phyloP scores from a whole-genome alignment of 2,888 invertebrate species.

The Diarsia rubi region DNA sequence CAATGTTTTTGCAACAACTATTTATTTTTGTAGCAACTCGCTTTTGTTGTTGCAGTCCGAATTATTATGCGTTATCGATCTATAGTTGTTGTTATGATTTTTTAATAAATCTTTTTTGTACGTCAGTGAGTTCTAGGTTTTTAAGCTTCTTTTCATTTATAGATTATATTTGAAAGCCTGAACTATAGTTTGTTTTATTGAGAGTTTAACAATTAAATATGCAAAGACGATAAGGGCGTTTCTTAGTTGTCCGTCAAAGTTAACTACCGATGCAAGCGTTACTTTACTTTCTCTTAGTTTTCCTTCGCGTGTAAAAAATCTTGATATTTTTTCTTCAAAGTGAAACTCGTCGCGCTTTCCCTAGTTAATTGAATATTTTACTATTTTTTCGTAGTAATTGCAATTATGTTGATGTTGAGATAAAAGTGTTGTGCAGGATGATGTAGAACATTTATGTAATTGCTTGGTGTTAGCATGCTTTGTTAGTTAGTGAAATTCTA shows the following conservation, averaged over 20 bases:
- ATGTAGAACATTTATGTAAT: constrained; percentile 75
- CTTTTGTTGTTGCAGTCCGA: constrained; percentile 78
- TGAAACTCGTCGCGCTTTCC: constrained; percentile 87
- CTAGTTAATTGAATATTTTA: constrained; percentile 87
- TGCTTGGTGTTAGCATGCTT: constrained; percentile 82
- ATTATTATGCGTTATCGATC: constrained; percentile 50
- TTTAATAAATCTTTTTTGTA: constrained; percentile 17
- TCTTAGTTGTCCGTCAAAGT: constrained; percentile 67
- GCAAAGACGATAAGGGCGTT: constrained; percentile 66
- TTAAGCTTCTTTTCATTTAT: constrained; percentile 5
- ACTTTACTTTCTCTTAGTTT: constrained; percentile 86
- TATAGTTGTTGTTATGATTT: constrained; percentile 4
- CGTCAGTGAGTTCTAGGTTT: not conserved
- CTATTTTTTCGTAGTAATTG: constrained; percentile 84
- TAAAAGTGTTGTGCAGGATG: constrained; percentile 76
- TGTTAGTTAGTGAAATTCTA: constrained; percentile 84
- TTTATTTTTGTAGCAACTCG: constrained; percentile 83
- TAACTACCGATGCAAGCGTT: constrained; percentile 59
- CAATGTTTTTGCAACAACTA: constrained; percentile 87
- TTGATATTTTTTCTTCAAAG: constrained; percentile 87
- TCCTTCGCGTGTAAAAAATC: constrained; percentile 90
- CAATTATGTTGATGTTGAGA: constrained; percentile 80
- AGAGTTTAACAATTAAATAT: not conserved
- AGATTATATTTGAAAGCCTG: not conserved
- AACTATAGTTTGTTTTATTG: not conserved